A percentile compares a stretch with the other conserved stretches of the same genome.
Conservation (phyloP, 1,140 invertebrate genomes). For the Drosophila varians region DNA sequence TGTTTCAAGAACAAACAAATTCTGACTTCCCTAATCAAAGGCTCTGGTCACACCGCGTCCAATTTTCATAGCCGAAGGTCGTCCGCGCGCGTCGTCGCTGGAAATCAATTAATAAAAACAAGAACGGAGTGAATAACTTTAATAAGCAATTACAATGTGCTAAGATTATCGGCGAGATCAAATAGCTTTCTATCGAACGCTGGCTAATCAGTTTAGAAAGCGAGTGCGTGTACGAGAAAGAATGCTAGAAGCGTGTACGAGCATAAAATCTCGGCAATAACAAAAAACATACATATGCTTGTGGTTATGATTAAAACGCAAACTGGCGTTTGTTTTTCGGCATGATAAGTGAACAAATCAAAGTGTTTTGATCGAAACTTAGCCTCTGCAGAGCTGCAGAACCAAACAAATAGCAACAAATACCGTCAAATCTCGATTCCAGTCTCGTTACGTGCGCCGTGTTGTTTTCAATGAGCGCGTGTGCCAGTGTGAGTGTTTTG, state of each 20-base stretch:
- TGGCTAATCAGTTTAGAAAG: slow-evolving; percentile 34
- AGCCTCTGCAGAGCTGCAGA: slow-evolving; percentile 10
- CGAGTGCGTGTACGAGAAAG: slow-evolving; percentile 33
- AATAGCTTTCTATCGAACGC: slow-evolving; percentile 8
- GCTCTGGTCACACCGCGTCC: slow-evolving; percentile 4
- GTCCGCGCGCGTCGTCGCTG: slow-evolving; percentile 15
- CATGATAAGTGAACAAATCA: slow-evolving; percentile 21
- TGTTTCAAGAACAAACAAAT: neutral
- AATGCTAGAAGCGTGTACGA: slow-evolving; percentile 30
- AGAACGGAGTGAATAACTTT: slow-evolving; percentile 46
- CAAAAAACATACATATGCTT: slow-evolving; percentile 69
- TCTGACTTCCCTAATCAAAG: neutral
- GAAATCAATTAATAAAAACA: slow-evolving; percentile 53
- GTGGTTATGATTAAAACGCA: slow-evolving; percentile 38
- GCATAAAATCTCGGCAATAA: slow-evolving; percentile 79
- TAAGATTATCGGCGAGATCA: neutral
- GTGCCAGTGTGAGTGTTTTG: slow-evolving; percentile 22
- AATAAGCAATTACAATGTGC: slow-evolving; percentile 14
- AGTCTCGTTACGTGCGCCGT: slow-evolving; percentile 47
- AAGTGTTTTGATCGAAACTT: slow-evolving; percentile 26
- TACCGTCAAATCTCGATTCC: slow-evolving; percentile 40
- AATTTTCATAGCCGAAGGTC: slow-evolving; percentile 30
- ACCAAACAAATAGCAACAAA: slow-evolving; percentile 49
- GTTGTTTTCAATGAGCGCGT: slow-evolving; percentile 48
- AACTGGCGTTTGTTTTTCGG: slow-evolving; percentile 17